Conservation (phyloP, 1,140 invertebrate genomes). For the Tetragonula clypearis region DNA sequence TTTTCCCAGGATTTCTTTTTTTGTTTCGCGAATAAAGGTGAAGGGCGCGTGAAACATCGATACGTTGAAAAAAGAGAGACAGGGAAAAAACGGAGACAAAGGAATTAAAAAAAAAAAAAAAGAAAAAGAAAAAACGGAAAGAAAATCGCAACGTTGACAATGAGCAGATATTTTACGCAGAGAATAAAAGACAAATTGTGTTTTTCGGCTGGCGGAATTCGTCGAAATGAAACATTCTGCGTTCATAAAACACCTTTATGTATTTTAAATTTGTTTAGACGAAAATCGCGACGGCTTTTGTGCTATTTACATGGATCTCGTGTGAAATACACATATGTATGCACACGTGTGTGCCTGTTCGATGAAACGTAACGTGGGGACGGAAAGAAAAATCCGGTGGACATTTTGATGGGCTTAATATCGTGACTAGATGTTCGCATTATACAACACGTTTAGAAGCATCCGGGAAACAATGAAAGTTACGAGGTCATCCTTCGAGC, state of each 20-base stretch:
- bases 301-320: background rate
- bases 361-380: no score
- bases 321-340: no score
- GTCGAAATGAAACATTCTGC: background rate
- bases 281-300: no score
- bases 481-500: background rate
- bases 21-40: conserved; percentile 10
- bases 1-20: conserved; percentile 32
- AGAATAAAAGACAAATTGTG: conserved; percentile 5
- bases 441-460: background rate
- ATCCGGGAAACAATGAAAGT: background rate
- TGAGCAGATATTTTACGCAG: background rate
- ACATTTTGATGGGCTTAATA: background rate
- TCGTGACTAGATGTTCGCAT: background rate
- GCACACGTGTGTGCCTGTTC: background rate
- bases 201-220: background rate
- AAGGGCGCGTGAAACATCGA: background rate
- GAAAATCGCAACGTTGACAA: background rate
- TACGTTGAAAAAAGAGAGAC: background rate
- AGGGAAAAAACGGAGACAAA: no score
- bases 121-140: background rate
- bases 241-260: no score
- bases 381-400: background rate
- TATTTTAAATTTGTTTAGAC: no score
- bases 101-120: background rate